phyloP scores from a whole-genome alignment of 2,888 invertebrate genomes.

The Platycheirus rosarum region DNA sequence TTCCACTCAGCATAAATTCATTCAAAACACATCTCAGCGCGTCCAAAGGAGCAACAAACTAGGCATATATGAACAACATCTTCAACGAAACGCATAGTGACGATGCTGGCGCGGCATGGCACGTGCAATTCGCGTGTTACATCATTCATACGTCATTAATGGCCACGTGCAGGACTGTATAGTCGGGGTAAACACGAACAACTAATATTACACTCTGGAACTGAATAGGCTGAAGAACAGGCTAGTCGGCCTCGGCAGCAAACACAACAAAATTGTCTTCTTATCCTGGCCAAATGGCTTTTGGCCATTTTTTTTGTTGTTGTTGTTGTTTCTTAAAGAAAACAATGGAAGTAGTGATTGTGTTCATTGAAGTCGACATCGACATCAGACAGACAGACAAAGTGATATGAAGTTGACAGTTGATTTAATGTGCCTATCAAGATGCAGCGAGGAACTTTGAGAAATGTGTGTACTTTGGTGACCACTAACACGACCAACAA shows the following conservation, averaged over 20 bases:
- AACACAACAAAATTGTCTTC: constrained; percentile 49
- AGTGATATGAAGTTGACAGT: constrained; percentile 61
- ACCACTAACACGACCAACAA: constrained; percentile 64
- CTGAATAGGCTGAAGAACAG: constrained; percentile 33
- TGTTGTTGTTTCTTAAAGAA: constrained; percentile 78
- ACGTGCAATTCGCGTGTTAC: constrained; percentile 82
- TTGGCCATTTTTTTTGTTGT: constrained; percentile 34
- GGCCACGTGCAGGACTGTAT: constrained; percentile 80
- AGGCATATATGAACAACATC: constrained; percentile 49
- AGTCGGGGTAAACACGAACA: constrained; percentile 74
- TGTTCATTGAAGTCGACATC: constrained; percentile 75
- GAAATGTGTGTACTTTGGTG: constrained; percentile 59
- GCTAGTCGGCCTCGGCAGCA: constrained; percentile 9
- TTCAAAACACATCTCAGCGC: constrained; percentile 47
- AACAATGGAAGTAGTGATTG: constrained; percentile 81
- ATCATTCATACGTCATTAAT: constrained; percentile 83
- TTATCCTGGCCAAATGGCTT: constrained; percentile 45
- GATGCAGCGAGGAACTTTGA: constrained; percentile 15
- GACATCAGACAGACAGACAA: constrained; percentile 52
- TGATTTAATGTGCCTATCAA: constrained; percentile 67
- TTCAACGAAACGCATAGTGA: constrained; percentile 64
- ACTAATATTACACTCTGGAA: constrained; percentile 64
- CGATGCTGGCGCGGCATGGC: constrained; percentile 76
- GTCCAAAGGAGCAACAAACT: constrained; percentile 52
- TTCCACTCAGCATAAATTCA: constrained; percentile 75